Base-by-base conservation (phyloP, 2,888 invertebrate genomes). In the Lycophotia porphyrea region DNA sequence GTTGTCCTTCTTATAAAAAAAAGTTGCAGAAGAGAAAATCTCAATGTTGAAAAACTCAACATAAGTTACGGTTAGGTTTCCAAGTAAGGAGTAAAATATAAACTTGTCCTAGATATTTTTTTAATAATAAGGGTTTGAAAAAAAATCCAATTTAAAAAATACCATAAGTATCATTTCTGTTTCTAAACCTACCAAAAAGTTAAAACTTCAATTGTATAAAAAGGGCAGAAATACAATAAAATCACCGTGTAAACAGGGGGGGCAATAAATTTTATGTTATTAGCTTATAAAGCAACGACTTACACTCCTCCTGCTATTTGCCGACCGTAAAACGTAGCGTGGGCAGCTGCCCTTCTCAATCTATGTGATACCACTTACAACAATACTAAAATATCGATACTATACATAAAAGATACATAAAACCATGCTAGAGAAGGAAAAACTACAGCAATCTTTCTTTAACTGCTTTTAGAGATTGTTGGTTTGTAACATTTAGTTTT, bases 221-320 rank as follows among this genome's bases (percentile, higher is more conserved):
- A 74, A 73, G 71, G 67, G 49, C 65, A 69, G 63, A 69, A 75
- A 77, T 73, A 81, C 76, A 84, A 82, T 84, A 80, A 82, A 82
- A 82, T 81, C 80, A 75, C 73, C 60, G 71, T 78, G 71, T 75
- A 75, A 76, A 82, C 81, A 83, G 75, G 84, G 78, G 52, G 70
- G 36, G 71, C 73, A 81, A 82, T 88, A 89, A 80, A 84, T 78
- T 87, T 84, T 82, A 88, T 85, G 77, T 82, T 84, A 82, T 78
- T 80, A 78, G 80, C 74, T 83, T 84, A 83, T 86, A 83, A 78
- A 89, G 82, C 71, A 85, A 75, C 79, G 74, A 78, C 76, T 73
- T 80, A 77, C 76, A 71, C 74, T 78, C 71, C 76, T 72, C 52
- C 55, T 75, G 76, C 69, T 76, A 76, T 81, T 85, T 81, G 61